Conservation (phyloP, 1,140 invertebrate species). For the Drosophila yakuba region DNA sequence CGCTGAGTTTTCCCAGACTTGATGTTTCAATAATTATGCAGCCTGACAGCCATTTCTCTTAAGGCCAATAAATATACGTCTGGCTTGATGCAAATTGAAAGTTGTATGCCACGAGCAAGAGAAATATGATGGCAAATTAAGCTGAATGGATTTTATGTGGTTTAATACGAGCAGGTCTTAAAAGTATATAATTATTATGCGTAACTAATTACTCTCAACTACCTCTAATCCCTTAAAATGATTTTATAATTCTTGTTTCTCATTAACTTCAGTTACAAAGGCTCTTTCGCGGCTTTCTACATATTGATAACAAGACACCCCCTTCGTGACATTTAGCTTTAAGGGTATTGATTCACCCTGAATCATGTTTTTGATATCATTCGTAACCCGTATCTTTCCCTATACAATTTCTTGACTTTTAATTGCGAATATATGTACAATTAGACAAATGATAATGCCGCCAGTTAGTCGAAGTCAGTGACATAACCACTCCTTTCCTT, state of each 20-base stretch:
- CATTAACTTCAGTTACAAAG: too few relatives aligned
- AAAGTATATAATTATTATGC: too few relatives aligned
- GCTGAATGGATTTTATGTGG: neutral
- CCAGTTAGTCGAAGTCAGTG: slow-evolving; percentile 4
- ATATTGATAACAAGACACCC: too few relatives aligned
- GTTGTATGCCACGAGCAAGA: slow-evolving; percentile 17
- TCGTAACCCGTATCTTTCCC: slow-evolving; percentile 9
- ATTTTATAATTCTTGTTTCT: too few relatives aligned
- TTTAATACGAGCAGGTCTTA: too few relatives aligned
- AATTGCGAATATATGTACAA: slow-evolving; percentile 11
- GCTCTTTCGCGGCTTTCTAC: too few relatives aligned
- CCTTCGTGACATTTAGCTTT: too few relatives aligned
- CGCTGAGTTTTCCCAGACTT: slow-evolving; percentile 34
- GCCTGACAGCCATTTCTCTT: slow-evolving; percentile 39
- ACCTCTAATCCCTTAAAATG: too few relatives aligned
- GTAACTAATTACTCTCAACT: too few relatives aligned
- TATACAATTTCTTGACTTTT: slow-evolving; percentile 26
- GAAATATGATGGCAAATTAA: slow-evolving; percentile 34
- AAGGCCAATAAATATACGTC: slow-evolving; percentile 39
- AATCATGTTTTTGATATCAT: slow-evolving; percentile 3
- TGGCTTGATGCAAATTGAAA: slow-evolving; percentile 34
- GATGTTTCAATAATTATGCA: slow-evolving; percentile 49
- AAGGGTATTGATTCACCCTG: too few relatives aligned
- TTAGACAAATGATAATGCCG: slow-evolving; percentile 6
- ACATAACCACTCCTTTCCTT: slow-evolving; percentile 34